Percentiles rank a stretch among this genome's conserved stretches.
Conservation (phyloP, 2,797 vertebrate species). For the Anguilla marmorata region DNA sequence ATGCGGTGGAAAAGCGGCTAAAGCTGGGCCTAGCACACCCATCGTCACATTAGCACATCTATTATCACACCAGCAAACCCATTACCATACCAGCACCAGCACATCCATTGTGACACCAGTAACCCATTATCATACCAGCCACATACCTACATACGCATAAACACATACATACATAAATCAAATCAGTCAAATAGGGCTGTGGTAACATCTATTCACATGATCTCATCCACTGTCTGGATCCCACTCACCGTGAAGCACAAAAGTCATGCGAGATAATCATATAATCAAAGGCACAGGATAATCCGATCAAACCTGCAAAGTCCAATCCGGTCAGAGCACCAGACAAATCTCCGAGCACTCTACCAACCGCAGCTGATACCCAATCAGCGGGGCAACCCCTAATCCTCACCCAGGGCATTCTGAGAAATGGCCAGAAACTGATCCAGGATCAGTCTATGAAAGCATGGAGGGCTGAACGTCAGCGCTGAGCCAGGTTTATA, state of each 20-base stretch:
- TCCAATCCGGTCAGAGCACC: background rate
- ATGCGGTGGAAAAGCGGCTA: too few species aligned
- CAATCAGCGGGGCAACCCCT: background rate
- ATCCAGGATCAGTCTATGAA: background rate
- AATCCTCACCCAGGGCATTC: background rate
- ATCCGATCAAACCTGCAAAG: background rate
- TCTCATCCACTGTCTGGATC: background rate
- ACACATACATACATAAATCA: background rate
- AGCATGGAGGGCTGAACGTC: background rate
- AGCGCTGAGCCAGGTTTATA: background rate
- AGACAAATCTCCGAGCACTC: background rate
- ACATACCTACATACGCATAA: background rate
- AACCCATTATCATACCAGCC: background rate
- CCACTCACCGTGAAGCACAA: background rate
- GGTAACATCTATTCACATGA: background rate
- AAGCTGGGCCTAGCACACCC: background rate
- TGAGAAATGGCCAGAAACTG: background rate
- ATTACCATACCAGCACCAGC: background rate
- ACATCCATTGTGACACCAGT: too few species aligned
- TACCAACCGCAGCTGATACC: background rate
- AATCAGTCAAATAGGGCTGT: background rate
- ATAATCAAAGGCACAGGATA: slow-evolving; percentile 2
- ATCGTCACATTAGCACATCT: background rate
- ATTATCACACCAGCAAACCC: background rate
- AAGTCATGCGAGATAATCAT: slow-evolving; percentile 12